Conservation (phyloP, 2,797 vertebrate genomes). For the Podargus strigoides region DNA sequence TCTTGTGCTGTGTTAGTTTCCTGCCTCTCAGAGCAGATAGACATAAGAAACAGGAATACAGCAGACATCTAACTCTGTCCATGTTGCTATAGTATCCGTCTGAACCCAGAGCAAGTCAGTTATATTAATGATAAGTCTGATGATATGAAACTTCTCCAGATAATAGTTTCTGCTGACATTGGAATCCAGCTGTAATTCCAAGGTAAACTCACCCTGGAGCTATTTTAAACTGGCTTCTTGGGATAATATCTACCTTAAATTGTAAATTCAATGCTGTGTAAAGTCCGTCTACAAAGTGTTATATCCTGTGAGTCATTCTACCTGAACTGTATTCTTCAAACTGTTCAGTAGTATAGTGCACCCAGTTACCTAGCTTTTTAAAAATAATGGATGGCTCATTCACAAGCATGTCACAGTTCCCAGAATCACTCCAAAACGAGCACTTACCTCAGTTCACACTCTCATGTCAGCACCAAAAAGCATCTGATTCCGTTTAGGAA, state of each 20-base stretch:
- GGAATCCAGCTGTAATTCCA: not conserved
- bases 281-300: not conserved
- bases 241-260: not conserved
- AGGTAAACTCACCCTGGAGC: not conserved
- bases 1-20: not conserved
- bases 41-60: not conserved
- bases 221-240: not conserved
- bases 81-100: not conserved
- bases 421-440: not conserved
- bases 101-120: not conserved
- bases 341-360: not conserved
- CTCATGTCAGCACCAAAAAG: not conserved
- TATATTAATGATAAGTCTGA: not conserved
- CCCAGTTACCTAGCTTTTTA: not conserved
- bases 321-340: not conserved
- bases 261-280: not conserved
- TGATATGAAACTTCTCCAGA: not conserved
- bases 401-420: not conserved
- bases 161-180: not conserved
- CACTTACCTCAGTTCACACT: not conserved
- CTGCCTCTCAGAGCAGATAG: not conserved
- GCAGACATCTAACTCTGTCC: not conserved
- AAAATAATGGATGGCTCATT: not conserved
- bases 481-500: not conserved
- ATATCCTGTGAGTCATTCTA: not conserved